Base-by-base conservation (phyloP, 2,888 invertebrate genomes). In the Synergus itoensis region DNA sequence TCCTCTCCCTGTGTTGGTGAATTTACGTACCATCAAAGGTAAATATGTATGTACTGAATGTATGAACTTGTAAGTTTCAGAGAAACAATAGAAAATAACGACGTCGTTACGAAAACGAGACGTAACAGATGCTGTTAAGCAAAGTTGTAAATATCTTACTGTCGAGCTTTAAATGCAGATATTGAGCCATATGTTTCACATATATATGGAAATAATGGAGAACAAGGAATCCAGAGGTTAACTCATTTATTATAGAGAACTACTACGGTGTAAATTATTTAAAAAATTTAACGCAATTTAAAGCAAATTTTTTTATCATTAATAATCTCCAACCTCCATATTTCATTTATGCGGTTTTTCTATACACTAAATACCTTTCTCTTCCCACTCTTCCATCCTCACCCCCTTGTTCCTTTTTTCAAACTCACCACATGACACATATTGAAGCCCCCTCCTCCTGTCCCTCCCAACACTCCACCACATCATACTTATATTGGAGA, bases 101-200 rank as follows among this genome's bases (percentile, higher is more conserved):
- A 73, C 40, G n/a, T 16, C 28, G 36, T 73, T 73, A 48, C n/a
- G 48, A 36, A 73, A 73, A 73, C 73, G 36, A 65, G 18, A 73
- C 48, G 73, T 48, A 53, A 73, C 73, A 73, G 48, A 73, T 73
- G 73, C 48, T 48, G 48, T 21, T 48, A 53, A 53, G 53, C 53
- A 73, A 53, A 73, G 73, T 53, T 73, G 36, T 73, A 73, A 73
- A 73, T 73, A 73, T n/a, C 73, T 73, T 53, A 73, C 36, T 53
- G 73, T 53, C 53, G 28, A 73, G 73, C 53, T 36, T n/a, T 53
- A 73, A 73, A 53, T 73, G 14, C 36, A 36, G 36, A 73, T 14
- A 48, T 36, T 73, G 8, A 18, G 36, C 53, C 67, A 12, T 67
- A 41, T 45, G 21, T 67, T 16, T 16, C 28, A 11, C 16, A 21